phyloP scores from a whole-genome alignment of 2,888 invertebrate species.

The Elegia similella region DNA sequence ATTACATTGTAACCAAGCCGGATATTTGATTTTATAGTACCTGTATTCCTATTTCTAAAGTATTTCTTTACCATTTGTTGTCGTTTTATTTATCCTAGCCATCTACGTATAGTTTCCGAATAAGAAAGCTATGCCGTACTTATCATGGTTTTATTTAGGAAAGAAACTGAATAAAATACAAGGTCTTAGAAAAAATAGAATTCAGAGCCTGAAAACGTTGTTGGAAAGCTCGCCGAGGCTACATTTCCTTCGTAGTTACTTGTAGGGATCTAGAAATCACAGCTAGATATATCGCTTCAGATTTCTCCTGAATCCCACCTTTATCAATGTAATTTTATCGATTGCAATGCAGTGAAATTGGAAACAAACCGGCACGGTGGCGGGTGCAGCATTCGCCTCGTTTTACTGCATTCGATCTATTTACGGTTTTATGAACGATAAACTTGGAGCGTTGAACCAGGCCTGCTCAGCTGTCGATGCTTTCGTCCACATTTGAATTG shows the following conservation, averaged over 20 bases:
- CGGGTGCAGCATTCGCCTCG: conserved; percentile 40
- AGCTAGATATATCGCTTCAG: background rate
- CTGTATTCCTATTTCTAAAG: background rate
- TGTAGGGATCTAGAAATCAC: conserved; percentile 7
- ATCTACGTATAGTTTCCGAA: too few species aligned
- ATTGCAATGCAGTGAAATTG: conserved; percentile 67
- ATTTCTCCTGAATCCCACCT: conserved; percentile 20
- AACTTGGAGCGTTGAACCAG: conserved; percentile 58
- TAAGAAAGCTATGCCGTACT: background rate
- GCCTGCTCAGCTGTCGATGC: conserved; percentile 33
- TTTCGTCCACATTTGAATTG: conserved; percentile 40
- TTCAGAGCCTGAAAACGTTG: too few species aligned
- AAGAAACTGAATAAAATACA: too few species aligned
- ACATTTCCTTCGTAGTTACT: background rate
- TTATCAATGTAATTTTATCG: conserved; percentile 58
- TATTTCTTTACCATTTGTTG: too few species aligned
- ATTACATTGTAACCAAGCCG: background rate
- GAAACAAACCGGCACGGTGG: conserved; percentile 50
- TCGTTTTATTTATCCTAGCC: too few species aligned
- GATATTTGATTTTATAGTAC: conserved; percentile 5
- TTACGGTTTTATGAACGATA: conserved; percentile 73
- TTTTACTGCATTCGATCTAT: conserved; percentile 77
- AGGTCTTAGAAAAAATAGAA: too few species aligned
- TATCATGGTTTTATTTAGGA: background rate
- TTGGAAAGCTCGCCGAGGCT: too few species aligned